These are phyloP conservation scores for Standfussiana lucernea DNA, from an alignment of 2,888 invertebrate species.

Conservation along the genomic window DNA sequence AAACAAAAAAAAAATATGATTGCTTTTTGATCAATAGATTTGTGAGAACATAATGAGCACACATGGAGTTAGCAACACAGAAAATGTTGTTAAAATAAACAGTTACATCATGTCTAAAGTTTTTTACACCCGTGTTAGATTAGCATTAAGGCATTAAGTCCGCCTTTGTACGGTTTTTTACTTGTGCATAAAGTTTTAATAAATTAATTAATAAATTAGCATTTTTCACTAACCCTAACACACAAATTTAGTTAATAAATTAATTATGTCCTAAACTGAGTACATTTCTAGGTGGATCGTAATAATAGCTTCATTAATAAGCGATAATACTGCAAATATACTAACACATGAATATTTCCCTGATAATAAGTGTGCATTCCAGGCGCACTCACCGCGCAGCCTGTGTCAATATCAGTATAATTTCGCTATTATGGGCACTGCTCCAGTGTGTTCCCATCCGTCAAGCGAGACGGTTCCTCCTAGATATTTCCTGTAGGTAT, in stretches of 20 bases:
- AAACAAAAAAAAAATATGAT: neutral
- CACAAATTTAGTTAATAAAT: neutral
- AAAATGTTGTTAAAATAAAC: neutral
- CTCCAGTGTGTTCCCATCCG: conserved; percentile 40
- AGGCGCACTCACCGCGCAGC: neutral
- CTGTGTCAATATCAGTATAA: conserved; percentile 35
- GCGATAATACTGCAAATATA: conserved; percentile 4
- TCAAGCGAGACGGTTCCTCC: conserved; percentile 50
- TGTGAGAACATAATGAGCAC: neutral
- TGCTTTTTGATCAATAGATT: conserved; percentile 5
- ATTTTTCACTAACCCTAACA: neutral
- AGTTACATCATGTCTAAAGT: neutral
- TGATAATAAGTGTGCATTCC: conserved; percentile 16
- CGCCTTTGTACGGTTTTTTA: no score
- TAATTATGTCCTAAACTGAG: neutral
- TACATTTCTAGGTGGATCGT: neutral
- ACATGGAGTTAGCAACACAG: neutral
- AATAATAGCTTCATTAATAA: neutral
- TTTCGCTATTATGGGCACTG: conserved; percentile 29
- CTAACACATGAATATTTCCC: conserved; percentile 11
- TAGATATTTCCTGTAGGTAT: conserved; percentile 60
- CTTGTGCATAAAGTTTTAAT: no score
- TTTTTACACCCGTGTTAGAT: neutral
- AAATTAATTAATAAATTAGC: no score
- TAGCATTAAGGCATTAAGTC: no score